These are phyloP conservation scores for Clostera curtula DNA, from an alignment of 2,888 invertebrate species.

Conservation along the genomic window DNA sequence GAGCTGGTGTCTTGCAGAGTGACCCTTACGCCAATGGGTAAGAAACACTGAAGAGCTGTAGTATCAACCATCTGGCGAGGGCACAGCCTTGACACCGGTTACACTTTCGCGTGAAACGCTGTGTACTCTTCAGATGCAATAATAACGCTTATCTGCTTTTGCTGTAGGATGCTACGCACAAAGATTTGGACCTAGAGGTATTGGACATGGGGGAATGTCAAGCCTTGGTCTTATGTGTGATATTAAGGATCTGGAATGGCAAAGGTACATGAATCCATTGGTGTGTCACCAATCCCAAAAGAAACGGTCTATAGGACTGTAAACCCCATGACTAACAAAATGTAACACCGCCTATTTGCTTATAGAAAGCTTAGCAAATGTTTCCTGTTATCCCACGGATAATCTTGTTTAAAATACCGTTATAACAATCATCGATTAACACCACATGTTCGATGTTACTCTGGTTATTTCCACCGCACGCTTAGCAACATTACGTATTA, in stretches of 20 bases:
- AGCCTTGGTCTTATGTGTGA: conserved; percentile 90
- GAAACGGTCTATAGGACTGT: conserved; percentile 40
- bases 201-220: conserved; percentile 93
- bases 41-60: conserved; percentile 56
- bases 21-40: conserved; percentile 90
- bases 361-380: conserved; percentile 50
- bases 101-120: conserved; percentile 26
- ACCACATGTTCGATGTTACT: conserved; percentile 13
- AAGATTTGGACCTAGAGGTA: conserved; percentile 95
- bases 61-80: conserved; percentile 54
- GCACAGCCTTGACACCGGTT: conserved; percentile 38
- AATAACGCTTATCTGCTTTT: conserved; percentile 64
- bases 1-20: conserved; percentile 94
- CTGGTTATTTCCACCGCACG: conserved; percentile 13
- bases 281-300: conserved; percentile 28
- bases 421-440: conserved; percentile 23
- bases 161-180: conserved; percentile 94
- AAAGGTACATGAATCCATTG: conserved; percentile 73
- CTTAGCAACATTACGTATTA: conserved; percentile 34
- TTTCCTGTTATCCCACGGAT: conserved; percentile 17
- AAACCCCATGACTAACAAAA: conserved; percentile 26
- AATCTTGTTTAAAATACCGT: conserved; percentile 6
- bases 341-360: conserved; percentile 40
- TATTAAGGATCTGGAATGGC: conserved; percentile 84
- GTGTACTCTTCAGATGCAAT: conserved; percentile 50